A percentile compares a stretch with the other conserved stretches of the same genome.
phyloP scores from a whole-genome alignment of 2,888 invertebrate species.

The Mythimna impura region DNA sequence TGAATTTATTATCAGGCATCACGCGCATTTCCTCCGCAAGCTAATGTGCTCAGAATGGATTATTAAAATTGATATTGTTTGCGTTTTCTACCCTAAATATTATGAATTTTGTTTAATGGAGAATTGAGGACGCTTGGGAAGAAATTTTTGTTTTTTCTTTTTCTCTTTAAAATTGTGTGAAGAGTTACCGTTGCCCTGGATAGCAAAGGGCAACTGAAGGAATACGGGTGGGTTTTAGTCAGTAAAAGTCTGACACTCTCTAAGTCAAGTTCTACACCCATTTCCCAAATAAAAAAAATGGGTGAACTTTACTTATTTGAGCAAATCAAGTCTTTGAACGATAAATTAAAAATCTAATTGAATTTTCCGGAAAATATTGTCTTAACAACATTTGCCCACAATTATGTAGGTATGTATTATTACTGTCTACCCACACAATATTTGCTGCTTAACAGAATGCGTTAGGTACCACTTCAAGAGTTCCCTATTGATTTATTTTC shows the following conservation, averaged over 20 bases:
- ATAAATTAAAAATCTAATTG: neutral
- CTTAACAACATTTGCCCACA: neutral
- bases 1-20: slow-evolving; percentile 72
- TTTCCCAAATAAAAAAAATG: no score
- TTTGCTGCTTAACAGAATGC: neutral
- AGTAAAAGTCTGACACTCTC: no score
- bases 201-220: no score
- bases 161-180: neutral
- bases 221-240: no score
- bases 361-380: neutral
- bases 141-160: neutral
- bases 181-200: neutral
- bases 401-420: neutral
- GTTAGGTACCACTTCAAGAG: neutral
- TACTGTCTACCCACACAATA: neutral
- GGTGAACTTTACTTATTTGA: neutral
- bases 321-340: neutral
- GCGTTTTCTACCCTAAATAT: slow-evolving; percentile 34
- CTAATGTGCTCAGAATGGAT: slow-evolving; percentile 63
- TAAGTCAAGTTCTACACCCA: no score
- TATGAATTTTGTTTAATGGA: slow-evolving; percentile 14
- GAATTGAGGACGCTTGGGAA: neutral
- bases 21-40: slow-evolving; percentile 63
- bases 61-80: slow-evolving; percentile 65
- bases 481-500: neutral